These are phyloP conservation scores for Margarornis squamiger DNA, from an alignment of 2,797 vertebrate species.

Conservation along the genomic window DNA sequence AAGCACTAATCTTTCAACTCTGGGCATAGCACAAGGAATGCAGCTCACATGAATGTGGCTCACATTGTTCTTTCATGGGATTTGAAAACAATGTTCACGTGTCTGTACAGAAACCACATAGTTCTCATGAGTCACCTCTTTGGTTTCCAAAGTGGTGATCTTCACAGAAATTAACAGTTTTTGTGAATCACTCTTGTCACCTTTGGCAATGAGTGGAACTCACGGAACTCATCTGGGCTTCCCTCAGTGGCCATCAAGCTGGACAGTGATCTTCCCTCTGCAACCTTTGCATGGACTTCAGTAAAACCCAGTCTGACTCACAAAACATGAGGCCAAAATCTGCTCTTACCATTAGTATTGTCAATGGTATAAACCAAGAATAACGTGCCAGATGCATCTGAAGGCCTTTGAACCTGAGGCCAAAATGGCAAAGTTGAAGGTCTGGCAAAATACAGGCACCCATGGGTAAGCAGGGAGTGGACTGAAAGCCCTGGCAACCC, in stretches of 20 bases:
- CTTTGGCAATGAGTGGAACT: not conserved
- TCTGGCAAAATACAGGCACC: constrained; percentile 3
- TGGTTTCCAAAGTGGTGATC: not conserved
- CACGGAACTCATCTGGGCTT: not conserved
- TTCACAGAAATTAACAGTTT: not conserved
- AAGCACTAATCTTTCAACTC: not conserved
- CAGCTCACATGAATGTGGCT: not conserved
- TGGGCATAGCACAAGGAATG: not conserved
- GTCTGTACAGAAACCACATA: not conserved
- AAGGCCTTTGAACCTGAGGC: constrained; percentile 31
- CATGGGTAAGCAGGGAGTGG: not conserved
- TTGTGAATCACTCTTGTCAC: not conserved
- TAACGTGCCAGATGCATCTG: constrained; percentile 3
- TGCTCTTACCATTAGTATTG: not conserved
- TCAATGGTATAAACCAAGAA: not conserved
- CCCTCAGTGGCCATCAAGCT: not conserved
- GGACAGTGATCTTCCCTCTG: not conserved
- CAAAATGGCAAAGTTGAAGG: constrained; percentile 38
- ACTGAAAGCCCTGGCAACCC: constrained; percentile 36
- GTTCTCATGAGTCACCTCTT: not conserved
- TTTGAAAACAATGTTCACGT: not conserved
- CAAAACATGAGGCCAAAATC: not conserved
- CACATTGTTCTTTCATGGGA: not conserved
- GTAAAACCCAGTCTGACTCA: not conserved
- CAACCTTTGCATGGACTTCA: not conserved